phyloP scores from a whole-genome alignment of 2,888 invertebrate species.

The Tenthredo mesomela region DNA sequence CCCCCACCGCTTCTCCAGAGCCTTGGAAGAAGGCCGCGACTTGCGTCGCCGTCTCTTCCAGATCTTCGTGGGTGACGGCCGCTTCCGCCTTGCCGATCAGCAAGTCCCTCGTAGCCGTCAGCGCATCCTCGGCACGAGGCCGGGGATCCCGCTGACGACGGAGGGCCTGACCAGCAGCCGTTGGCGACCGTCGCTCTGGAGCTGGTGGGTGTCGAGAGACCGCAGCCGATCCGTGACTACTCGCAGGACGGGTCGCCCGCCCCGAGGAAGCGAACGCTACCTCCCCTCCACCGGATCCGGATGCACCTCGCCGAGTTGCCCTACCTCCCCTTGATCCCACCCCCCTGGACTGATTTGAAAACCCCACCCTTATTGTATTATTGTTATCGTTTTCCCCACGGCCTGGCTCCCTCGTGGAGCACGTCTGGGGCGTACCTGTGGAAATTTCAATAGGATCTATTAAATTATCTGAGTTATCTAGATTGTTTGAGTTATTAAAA shows the following conservation, averaged over 20 bases:
- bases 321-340: neutral
- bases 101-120: neutral
- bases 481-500: too few species aligned
- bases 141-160: neutral
- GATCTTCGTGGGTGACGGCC: neutral
- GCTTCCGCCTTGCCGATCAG: conserved; percentile 23
- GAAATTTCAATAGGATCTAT: neutral
- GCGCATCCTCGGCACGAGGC: neutral
- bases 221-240: neutral
- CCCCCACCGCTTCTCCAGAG: neutral
- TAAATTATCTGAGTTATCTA: too few species aligned
- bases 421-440: neutral
- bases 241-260: neutral
- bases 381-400: neutral
- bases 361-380: neutral
- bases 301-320: neutral
- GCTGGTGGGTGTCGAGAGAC: neutral
- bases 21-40: neutral
- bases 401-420: neutral
- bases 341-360: neutral
- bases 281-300: neutral
- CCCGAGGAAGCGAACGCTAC: neutral
- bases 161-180: neutral
- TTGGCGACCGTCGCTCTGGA: neutral
- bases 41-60: neutral